phyloP scores from a whole-genome alignment of 2,888 invertebrate species.

The Caenorhabditis sp. region DNA sequence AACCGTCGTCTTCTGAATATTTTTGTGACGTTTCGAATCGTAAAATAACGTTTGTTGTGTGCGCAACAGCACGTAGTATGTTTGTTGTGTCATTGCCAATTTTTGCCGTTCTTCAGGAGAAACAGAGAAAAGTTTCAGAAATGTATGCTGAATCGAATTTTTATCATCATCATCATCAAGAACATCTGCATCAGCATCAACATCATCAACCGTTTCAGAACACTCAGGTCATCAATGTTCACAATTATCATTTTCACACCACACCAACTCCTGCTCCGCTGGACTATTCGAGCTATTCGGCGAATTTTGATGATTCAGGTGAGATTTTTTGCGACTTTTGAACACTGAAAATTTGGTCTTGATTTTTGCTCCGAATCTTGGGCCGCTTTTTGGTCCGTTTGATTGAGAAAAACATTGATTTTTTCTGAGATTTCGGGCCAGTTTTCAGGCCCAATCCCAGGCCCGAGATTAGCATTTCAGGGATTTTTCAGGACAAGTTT shows the following conservation, averaged over 20 bases:
- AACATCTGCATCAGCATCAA: slow-evolving; percentile 13
- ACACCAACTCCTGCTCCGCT: slow-evolving; percentile 20
- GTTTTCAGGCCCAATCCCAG: too few relatives aligned
- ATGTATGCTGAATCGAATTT: slow-evolving; percentile 15
- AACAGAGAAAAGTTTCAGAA: too few relatives aligned
- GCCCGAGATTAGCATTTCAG: too few relatives aligned
- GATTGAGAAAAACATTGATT: too few relatives aligned
- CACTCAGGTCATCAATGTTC: slow-evolving; percentile 31
- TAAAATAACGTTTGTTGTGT: background rate
- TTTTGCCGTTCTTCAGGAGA: too few relatives aligned
- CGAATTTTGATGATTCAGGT: background rate
- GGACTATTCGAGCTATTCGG: background rate
- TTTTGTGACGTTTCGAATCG: background rate
- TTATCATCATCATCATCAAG: slow-evolving; percentile 14
- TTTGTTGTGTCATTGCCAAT: too few relatives aligned
- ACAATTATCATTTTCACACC: slow-evolving; percentile 42
- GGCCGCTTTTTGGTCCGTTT: too few relatives aligned
- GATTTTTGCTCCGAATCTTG: too few relatives aligned
- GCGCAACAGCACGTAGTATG: background rate
- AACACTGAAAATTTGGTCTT: too few relatives aligned
- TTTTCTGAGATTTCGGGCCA: too few relatives aligned
- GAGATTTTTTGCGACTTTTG: too few relatives aligned
- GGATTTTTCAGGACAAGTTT: too few relatives aligned
- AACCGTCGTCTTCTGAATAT: background rate
- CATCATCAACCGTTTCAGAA: slow-evolving; percentile 7